These are phyloP conservation scores for Oeneis ivallda DNA, from an alignment of 2,888 invertebrate species.

Conservation along the genomic window DNA sequence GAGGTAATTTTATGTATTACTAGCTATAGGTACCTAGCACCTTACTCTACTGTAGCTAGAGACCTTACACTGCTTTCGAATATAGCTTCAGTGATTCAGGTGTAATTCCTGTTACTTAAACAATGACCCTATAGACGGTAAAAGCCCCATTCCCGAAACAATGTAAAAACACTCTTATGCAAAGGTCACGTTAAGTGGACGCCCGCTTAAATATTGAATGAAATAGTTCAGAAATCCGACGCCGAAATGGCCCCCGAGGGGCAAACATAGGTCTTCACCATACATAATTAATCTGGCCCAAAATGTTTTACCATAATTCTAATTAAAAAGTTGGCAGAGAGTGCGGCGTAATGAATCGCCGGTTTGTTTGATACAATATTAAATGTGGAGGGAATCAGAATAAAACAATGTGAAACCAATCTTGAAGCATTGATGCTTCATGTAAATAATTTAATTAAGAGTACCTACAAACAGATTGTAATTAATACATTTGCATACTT, in stretches of 20 bases:
- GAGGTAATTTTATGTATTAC: too few relatives aligned
- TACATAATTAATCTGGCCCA: slow-evolving; percentile 49
- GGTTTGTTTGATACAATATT: slow-evolving; percentile 14
- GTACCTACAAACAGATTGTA: too few relatives aligned
- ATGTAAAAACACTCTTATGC: slow-evolving; percentile 34
- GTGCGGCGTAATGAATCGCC: slow-evolving; percentile 28
- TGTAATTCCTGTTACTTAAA: not conserved
- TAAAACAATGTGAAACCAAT: slow-evolving; percentile 6
- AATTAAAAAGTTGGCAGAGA: slow-evolving; percentile 44
- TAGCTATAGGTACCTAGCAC: too few relatives aligned
- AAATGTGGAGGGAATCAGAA: slow-evolving; percentile 3
- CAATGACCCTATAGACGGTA: slow-evolving; percentile 1
- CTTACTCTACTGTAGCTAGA: too few relatives aligned
- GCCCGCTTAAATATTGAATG: slow-evolving; percentile 47
- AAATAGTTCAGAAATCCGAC: slow-evolving; percentile 44
- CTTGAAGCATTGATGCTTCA: too few relatives aligned
- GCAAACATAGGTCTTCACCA: slow-evolving; percentile 42
- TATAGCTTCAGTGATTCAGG: not conserved
- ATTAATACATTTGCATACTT: too few relatives aligned
- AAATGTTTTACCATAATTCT: slow-evolving; percentile 46
- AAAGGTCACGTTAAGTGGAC: slow-evolving; percentile 35
- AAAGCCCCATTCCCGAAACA: slow-evolving; percentile 22
- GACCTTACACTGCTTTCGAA: too few relatives aligned
- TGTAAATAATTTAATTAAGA: not conserved
- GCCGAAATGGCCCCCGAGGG: slow-evolving; percentile 41